Conservation (phyloP, 2,797 vertebrate genomes). For the Falco novaeseelandiae region DNA sequence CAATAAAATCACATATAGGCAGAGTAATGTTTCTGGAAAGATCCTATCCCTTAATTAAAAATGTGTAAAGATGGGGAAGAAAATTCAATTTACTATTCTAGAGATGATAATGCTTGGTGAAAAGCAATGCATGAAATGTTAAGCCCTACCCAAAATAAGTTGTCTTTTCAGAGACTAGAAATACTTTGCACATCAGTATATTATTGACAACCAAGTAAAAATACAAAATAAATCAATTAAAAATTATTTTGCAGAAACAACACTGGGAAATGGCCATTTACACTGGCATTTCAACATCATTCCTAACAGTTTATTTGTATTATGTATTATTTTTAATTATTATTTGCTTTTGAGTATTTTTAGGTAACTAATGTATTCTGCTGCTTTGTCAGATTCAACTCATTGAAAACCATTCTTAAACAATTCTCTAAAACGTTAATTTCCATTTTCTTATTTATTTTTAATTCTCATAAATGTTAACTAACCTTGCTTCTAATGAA, state of each 20-base stretch:
- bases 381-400: background rate
- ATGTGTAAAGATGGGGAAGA: background rate
- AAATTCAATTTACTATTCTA: background rate
- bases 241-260: background rate
- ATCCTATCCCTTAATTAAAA: background rate
- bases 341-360: background rate
- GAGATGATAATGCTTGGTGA: background rate
- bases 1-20: background rate
- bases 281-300: background rate
- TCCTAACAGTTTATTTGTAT: background rate
- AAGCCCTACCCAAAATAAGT: background rate
- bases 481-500: background rate
- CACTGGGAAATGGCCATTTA: background rate
- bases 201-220: background rate
- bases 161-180: conserved; percentile 24
- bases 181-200: conserved; percentile 1
- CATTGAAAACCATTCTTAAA: background rate
- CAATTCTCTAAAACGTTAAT: background rate
- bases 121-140: background rate
- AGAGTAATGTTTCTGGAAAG: background rate
- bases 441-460: background rate
- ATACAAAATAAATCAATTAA: conserved; percentile 1
- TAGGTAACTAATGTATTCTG: background rate
- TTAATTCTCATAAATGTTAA: background rate
- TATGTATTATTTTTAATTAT: background rate